Base-by-base conservation (phyloP, 2,113 vertebrate genomes). In the Microtus ochrogaster region DNA sequence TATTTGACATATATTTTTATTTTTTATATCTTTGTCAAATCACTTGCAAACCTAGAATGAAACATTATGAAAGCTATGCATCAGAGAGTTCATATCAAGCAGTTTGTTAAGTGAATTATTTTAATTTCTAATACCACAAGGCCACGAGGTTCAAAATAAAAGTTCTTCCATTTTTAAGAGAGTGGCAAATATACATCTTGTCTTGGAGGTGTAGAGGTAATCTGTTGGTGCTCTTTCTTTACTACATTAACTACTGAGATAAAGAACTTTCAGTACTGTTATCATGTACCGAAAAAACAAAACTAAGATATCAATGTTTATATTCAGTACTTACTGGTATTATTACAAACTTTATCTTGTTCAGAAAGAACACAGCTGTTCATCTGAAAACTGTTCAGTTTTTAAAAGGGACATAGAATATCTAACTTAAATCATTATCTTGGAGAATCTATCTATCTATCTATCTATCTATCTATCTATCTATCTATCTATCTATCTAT, bases 311-410 rank as follows among this genome's bases (percentile, higher is more conserved):
- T 16, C 12, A 86, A 47, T 87, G 12, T 95, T 94, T 95, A 91
- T 47, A 12, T 90, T 95, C 76, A 89, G 94, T 97, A 95, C 88
- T 97, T 97, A 97, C 95, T 96, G 87, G 63, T 94, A 92, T 85
- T 94, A 83, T 88, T 68, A 14, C 4, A 86, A 92, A 90, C 81
- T 73, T 93, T 92, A 81, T 91, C 39, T 81, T 95, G 72, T 30
- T 96, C 49, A 66, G 92, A 55, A 93, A 33, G n/a, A 92, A 33
- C 36, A 95, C 10, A 92, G 55, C 61, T 87, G 84, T 95, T 65
- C 70, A 88, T 83, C 0, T 94, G 84, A 96, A 41, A 63, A 83
- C 63, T 17, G 7, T 26, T 93, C 86, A 93, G 92, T 91, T 95
- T 94, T 93, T 81, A 88, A 19, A 92, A 47, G 81, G 93, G 28